Evolutionary conservation across 1,140 invertebrate species (phyloP).

Genomic region (Drosophila dunni): DNA sequence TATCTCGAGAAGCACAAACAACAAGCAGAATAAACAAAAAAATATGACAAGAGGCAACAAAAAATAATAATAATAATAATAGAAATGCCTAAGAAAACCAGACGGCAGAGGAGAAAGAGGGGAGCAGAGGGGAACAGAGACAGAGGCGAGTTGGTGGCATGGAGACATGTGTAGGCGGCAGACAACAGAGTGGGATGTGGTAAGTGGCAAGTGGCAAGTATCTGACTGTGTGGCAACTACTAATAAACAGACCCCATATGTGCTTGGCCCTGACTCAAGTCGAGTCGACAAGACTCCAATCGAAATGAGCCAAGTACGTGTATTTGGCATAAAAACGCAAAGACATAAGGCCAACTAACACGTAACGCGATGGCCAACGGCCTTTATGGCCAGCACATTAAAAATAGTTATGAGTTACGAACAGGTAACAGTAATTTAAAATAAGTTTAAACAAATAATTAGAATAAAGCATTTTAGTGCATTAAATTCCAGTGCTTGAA

Average conservation of each 20-base stretch:
- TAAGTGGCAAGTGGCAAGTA: slow-evolving; percentile 9
- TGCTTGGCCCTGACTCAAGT: slow-evolving; percentile 15
- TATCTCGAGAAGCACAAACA: slow-evolving; percentile 62
- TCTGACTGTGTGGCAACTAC: slow-evolving; percentile 32
- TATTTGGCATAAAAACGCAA: slow-evolving; percentile 73
- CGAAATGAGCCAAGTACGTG: slow-evolving; percentile 36
- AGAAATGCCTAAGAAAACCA: slow-evolving; percentile 71
- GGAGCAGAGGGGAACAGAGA: slow-evolving; percentile 40
- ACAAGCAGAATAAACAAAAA: slow-evolving; percentile 78
- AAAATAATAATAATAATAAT: slow-evolving; percentile 62
- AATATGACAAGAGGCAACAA: slow-evolving; percentile 66
- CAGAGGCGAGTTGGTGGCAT: slow-evolving; percentile 23
- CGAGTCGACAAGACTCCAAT: neutral
- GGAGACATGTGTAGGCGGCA: slow-evolving; percentile 30
- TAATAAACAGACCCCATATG: slow-evolving; percentile 69
- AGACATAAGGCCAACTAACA: slow-evolving; percentile 67
- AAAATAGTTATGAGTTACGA: slow-evolving; percentile 3
- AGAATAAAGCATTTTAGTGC: too few relatives aligned
- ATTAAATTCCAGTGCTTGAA: too few relatives aligned
- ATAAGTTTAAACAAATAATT: neutral
- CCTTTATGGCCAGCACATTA: slow-evolving; percentile 17
- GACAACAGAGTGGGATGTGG: slow-evolving; percentile 43
- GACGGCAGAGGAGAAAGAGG: slow-evolving; percentile 17
- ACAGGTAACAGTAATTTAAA: neutral
- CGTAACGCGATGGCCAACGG: slow-evolving; percentile 41